Evolutionary conservation across 2,113 vertebrate genomes (phyloP), one percentile per base, ranked within the genome.

Genomic region (Felis chaus): DNA sequence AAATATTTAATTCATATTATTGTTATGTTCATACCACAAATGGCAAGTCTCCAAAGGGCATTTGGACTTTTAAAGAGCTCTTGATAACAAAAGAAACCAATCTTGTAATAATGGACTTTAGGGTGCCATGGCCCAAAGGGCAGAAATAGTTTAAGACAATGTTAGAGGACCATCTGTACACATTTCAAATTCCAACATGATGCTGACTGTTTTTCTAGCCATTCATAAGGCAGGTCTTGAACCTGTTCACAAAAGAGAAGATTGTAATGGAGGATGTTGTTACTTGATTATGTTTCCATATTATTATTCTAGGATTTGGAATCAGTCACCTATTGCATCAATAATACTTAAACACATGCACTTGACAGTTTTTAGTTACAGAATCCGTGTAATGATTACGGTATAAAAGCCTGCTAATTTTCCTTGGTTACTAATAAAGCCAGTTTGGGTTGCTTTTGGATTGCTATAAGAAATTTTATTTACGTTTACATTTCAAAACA

Each of bases 401-500:
- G 55, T 92, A 16, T 65, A 85, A 88, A 76, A 97, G 41, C 3
- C 45, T 96, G 79, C 63, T 96, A 87, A 92, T 92, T 94, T 94
- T 96, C 50, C 29, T 87, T 68, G 61, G 50, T 87, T 92, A 87
- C 87, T 71, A 92, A 93, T 84, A 88, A 76, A 91, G 36, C 73
- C 33, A 74, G 31, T 95, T 94, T 80, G 96, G 61, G 86, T 63
- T 7, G 9, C 41, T 95, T 95, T 94, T 80, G 96, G 63, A 86
- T 63, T 7, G 9, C 41, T 96, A 8, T 86, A 88, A 93, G 82
- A 95, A 93, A 87, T 88, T 29, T 79, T 92, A 39, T 87, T 89
- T 91, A 94, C 92, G 94, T 94, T 73, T 82, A 33, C 68, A 95
- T 80, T 95, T 76, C 53, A 68, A 95, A 53, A 61, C 41, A 85